Evolutionary conservation across 2,888 invertebrate genomes (phyloP).

Genomic region (Hofmannophila pseudospretella): DNA sequence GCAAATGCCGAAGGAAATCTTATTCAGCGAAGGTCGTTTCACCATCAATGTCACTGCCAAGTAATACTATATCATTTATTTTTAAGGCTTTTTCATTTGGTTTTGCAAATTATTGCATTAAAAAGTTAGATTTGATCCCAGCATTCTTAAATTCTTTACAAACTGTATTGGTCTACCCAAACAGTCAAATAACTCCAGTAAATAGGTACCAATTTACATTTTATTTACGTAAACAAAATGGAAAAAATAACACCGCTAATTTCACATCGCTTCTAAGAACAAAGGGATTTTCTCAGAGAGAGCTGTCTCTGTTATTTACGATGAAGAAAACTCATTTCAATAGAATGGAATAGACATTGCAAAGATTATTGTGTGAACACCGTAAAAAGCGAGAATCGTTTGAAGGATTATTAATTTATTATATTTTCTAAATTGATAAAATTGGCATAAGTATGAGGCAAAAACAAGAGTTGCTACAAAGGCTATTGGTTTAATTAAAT

Average conservation of each 20-base stretch:
- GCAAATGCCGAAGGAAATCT: slow-evolving; percentile 87
- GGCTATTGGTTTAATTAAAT: no score
- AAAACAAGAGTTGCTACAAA: not conserved
- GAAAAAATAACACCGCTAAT: slow-evolving; percentile 20
- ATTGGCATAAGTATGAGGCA: not conserved
- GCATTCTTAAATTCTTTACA: no score
- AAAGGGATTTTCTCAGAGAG: slow-evolving; percentile 32
- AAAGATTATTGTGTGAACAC: slow-evolving; percentile 17
- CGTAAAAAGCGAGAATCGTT: slow-evolving; percentile 26
- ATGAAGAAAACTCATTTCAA: slow-evolving; percentile 34
- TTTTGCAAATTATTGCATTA: no score
- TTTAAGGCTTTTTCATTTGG: no score
- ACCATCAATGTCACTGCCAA: slow-evolving; percentile 88
- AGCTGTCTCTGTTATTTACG: slow-evolving; percentile 33
- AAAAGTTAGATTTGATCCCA: no score
- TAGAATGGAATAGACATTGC: slow-evolving; percentile 27
- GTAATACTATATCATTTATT: no score
- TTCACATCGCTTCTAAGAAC: slow-evolving; percentile 28
- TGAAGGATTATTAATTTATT: no score
- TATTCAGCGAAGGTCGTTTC: slow-evolving; percentile 88
- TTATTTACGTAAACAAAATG: no score
- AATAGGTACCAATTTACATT: no score
- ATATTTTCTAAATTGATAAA: no score
- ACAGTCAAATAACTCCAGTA: no score
- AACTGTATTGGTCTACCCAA: no score